These are phyloP conservation scores for Bombus sylvicola DNA, from an alignment of 1,140 invertebrate genomes.

Conservation along the genomic window DNA sequence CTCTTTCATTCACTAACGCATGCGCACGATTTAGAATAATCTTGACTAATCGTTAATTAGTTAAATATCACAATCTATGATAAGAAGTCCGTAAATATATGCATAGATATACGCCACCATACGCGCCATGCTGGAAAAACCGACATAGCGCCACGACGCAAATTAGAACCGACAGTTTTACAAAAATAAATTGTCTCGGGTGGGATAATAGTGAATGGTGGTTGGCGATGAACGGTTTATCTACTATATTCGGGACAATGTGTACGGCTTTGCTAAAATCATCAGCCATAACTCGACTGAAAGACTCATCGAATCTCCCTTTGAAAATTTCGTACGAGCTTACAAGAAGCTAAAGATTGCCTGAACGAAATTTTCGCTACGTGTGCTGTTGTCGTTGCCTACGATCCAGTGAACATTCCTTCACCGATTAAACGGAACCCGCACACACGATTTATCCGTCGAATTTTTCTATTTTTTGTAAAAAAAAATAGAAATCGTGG, in stretches of 20 bases:
- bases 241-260: slow-evolving; percentile 28
- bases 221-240: not conserved
- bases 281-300: not conserved
- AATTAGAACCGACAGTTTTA: slow-evolving; percentile 58
- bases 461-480: not conserved
- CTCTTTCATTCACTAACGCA: slow-evolving; percentile 33
- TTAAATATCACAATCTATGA: slow-evolving; percentile 80
- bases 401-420: not conserved
- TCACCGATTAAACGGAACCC: not conserved
- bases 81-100: slow-evolving; percentile 65
- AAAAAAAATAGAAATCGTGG: not conserved
- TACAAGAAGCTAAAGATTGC: not conserved
- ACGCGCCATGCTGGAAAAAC: slow-evolving; percentile 40
- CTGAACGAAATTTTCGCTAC: not conserved
- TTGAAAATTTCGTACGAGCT: not conserved
- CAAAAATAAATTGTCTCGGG: slow-evolving; percentile 64
- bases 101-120: slow-evolving; percentile 45
- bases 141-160: slow-evolving; percentile 33
- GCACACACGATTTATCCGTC: not conserved
- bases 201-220: not conserved
- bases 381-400: not conserved
- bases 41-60: slow-evolving; percentile 63
- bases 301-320: not conserved
- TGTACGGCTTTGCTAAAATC: slow-evolving; percentile 9
- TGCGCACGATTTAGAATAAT: slow-evolving; percentile 61